A percentile compares a stretch with the other conserved stretches of the same genome.
These are phyloP conservation scores for Coremacera marginata DNA, from an alignment of 2,888 invertebrate species.

Conservation along the genomic window DNA sequence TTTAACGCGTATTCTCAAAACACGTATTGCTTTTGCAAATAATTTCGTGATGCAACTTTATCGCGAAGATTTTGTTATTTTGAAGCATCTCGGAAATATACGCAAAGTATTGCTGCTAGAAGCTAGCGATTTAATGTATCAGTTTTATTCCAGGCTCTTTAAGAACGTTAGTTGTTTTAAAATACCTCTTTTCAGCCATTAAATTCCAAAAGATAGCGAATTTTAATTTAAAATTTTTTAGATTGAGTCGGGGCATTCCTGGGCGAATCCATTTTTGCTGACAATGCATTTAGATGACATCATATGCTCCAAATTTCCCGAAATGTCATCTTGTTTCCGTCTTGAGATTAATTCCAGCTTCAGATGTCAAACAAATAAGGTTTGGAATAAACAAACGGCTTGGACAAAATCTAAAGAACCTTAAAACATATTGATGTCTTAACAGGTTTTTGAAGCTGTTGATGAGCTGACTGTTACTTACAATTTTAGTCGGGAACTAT, in stretches of 20 bases:
- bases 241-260: conserved; percentile 70
- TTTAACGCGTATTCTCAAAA: conserved; percentile 67
- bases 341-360: conserved; percentile 56
- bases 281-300: conserved; percentile 70
- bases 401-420: background rate
- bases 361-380: conserved; percentile 55
- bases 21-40: conserved; percentile 68
- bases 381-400: background rate
- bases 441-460: conserved; percentile 60
- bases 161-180: conserved; percentile 68
- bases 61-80: conserved; percentile 69
- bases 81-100: conserved; percentile 70
- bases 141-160: conserved; percentile 71
- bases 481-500: conserved; percentile 56
- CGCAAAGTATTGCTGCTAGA: conserved; percentile 72
- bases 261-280: conserved; percentile 69
- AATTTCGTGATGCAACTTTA: conserved; percentile 70
- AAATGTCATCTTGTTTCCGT: conserved; percentile 57
- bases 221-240: conserved; percentile 47
- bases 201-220: background rate
- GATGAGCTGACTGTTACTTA: conserved; percentile 61
- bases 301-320: conserved; percentile 68
- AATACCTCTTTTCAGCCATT: too few species aligned
- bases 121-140: conserved; percentile 71
- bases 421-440: background rate